Evolutionary conservation across 1,140 invertebrate species (phyloP), one percentile per base, ranked within the genome.

Genomic region (Drosophila sp.): DNA sequence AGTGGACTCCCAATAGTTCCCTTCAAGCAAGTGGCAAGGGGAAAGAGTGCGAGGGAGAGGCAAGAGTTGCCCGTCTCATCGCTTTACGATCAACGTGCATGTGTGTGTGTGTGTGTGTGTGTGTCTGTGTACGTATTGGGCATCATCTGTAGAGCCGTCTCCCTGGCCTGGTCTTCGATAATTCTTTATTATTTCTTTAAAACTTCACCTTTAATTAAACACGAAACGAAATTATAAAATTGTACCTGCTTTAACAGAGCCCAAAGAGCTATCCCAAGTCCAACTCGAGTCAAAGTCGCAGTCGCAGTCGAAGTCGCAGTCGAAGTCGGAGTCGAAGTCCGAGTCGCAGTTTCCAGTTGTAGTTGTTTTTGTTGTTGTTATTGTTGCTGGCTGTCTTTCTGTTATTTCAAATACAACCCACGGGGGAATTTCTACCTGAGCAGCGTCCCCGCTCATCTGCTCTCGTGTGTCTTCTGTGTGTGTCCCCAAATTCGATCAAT

Each of bases 141-240:
- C 43, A 64, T 78, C 71, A 78, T 75, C 79, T 83, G 80, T 62
- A 41, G 65, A 51, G 34, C 62, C 62, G 62, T 71, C 57, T 71
- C 48, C 56, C 36, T 63, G 41, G 27, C 43, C 57, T 13, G 56
- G 71, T 66, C 83, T 80, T 66, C 73, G 84, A 89, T 89, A 89
- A 89, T 89, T 89, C 84, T 89, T 89, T 89, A 89, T 89, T 89
- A 89, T 89, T 89, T 89, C 83, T 89, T 87, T 89, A 89, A 89
- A 89, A 89, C 83, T 89, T 89, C 83, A 89, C 83, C 83, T 89
- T 89, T 89, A 89, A 89, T 89, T 89, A 89, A 89, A 89, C 83
- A 89, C 79, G 83, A 89, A 89, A 89, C 83, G 84, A 89, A 89
- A 89, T 89, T 89, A 89, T 89, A 89, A 89, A 89, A 89, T 83